phyloP scores from a whole-genome alignment of 2,888 invertebrate genomes.

The Platypus cylindrus region DNA sequence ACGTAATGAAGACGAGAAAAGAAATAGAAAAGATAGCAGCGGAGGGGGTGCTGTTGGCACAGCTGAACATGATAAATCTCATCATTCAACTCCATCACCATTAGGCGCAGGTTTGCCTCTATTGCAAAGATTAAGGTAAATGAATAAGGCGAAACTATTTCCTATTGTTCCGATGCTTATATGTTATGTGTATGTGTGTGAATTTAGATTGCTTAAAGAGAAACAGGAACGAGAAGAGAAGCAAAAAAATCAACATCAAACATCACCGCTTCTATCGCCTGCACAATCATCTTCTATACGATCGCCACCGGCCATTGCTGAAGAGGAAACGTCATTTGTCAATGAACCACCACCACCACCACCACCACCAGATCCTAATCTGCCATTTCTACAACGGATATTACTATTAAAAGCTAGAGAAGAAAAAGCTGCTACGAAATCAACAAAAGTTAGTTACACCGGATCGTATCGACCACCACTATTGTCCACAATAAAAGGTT shows the following conservation, averaged over 20 bases:
- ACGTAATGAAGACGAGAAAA: slow-evolving; percentile 21
- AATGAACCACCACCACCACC: no score
- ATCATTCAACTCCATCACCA: slow-evolving; percentile 43
- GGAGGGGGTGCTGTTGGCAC: no score
- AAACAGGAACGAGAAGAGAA: slow-evolving; percentile 58
- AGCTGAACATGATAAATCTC: slow-evolving; percentile 18
- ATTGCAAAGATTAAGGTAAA: slow-evolving; percentile 51
- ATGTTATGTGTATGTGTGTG: not conserved
- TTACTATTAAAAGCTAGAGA: slow-evolving; percentile 64
- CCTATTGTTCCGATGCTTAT: no score
- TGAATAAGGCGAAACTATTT: not conserved
- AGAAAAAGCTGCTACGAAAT: slow-evolving; percentile 34
- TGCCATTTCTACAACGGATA: slow-evolving; percentile 63
- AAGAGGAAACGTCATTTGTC: slow-evolving; percentile 25
- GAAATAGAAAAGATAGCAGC: slow-evolving; percentile 15
- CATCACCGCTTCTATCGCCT: slow-evolving; percentile 44
- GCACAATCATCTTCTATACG: slow-evolving; percentile 43
- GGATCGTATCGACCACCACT: slow-evolving; percentile 19
- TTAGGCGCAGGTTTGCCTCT: slow-evolving; percentile 76
- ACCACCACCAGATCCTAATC: slow-evolving; percentile 56
- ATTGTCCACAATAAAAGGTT: slow-evolving; percentile 17
- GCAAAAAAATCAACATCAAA: slow-evolving; percentile 36
- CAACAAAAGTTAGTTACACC: slow-evolving; percentile 18
- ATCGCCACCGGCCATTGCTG: slow-evolving; percentile 39
- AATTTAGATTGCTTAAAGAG: slow-evolving; percentile 57